Base-by-base conservation (phyloP, 2,797 vertebrate species). In the Mormyrops boulengeri region DNA sequence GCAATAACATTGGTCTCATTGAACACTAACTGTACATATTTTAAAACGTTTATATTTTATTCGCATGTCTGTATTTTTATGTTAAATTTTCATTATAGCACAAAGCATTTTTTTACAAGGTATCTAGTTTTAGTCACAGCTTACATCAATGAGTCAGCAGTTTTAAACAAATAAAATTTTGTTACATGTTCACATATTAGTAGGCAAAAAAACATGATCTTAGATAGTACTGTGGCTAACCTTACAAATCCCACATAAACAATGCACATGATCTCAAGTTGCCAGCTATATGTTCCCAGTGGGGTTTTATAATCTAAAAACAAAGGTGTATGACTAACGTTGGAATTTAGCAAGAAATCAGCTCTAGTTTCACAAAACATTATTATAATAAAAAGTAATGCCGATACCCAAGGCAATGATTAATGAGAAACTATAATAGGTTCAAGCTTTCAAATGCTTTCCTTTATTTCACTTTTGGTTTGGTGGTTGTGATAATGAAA, bases 281-380 rank as follows among this genome's bases (percentile, higher is more conserved):
- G 26, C 26, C 26, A 52, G 50, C 50, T 12, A 52, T 11, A 52
- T 52, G 9, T 52, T 34, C 34, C 69, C 69, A 77, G 34, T 90
- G 94, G 93, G 93, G 94, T 93, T 93, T 93, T 91, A 93, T 96
- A 96, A 96, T 96, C 94, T 94, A 95, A 94, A 96, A 96, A 96
- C 95, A 92, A 96, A 95, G 95, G 94, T 95, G 97, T 97, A 97
- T 98, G 98, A 98, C 98, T 97, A 98, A 99, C 98, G 97, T 92
- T 92, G 97, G 98, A 99, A 97, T 98, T 98, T 97, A 98, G 98
- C 97, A 98, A 99, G 97, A 99, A 98, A 97, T 97, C 97, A 97
- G 97, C 97, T 99, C 98, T 94, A 93, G 97, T 99, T 99, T 98
- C 98, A 98, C 93, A 91, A 93, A 94, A 94, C 92, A 96, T 96